Conservation (phyloP, 2,797 vertebrate genomes). For the Clarias platycephalus region DNA sequence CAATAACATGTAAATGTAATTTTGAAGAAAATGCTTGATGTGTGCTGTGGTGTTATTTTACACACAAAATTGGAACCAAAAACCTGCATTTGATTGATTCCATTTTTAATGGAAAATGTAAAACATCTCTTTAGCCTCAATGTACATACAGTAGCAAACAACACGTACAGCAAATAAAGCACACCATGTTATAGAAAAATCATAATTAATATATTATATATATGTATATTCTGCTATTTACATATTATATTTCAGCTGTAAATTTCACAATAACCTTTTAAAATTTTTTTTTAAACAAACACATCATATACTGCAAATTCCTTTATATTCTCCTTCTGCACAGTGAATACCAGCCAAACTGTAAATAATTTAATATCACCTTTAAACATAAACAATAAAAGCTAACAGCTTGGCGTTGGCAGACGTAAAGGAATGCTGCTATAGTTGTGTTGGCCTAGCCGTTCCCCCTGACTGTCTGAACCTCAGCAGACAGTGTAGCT, state of each 20-base stretch:
- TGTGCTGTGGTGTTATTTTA: not conserved
- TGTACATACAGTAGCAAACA: constrained; percentile 91
- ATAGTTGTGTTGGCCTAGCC: constrained; percentile 72
- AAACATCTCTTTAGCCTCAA: constrained; percentile 87
- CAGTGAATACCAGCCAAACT: constrained; percentile 85
- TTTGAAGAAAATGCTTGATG: not conserved
- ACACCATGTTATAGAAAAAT: constrained; percentile 92
- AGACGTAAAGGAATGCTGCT: constrained; percentile 79
- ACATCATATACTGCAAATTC: constrained; percentile 83
- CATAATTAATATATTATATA: constrained; percentile 91
- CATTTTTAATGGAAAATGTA: constrained; percentile 91
- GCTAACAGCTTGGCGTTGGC: constrained; percentile 84
- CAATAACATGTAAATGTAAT: not conserved
- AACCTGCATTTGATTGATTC: constrained; percentile 73
- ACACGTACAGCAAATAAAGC: constrained; percentile 89
- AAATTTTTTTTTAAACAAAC: constrained; percentile 66
- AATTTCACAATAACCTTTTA: constrained; percentile 73
- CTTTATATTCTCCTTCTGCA: constrained; percentile 81
- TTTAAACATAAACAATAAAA: constrained; percentile 73
- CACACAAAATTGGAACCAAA: not conserved
- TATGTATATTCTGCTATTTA: constrained; percentile 85
- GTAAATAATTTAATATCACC: constrained; percentile 81
- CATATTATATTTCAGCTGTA: constrained; percentile 80
- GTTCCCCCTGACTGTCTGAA: constrained; percentile 46
- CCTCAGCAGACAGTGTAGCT: constrained; percentile 41